phyloP scores from a whole-genome alignment of 2,888 invertebrate species.

The Arctia plantaginis region DNA sequence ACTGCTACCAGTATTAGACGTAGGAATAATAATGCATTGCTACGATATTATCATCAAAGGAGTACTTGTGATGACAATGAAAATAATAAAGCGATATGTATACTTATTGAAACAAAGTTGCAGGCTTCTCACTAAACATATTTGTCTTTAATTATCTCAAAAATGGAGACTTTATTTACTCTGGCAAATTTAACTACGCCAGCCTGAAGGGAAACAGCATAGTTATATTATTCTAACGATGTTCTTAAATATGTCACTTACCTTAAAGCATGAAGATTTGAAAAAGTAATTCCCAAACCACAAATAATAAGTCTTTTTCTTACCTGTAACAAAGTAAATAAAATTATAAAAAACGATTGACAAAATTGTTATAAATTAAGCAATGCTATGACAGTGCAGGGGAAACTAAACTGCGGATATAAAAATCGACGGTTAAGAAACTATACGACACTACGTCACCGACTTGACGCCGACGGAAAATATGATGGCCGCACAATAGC shows the following conservation, averaged over 20 bases:
- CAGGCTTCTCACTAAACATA: slow-evolving; percentile 8
- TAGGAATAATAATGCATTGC: neutral
- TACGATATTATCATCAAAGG: neutral
- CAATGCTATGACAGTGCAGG: slow-evolving; percentile 26
- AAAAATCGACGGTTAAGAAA: slow-evolving; percentile 62
- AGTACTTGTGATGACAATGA: neutral
- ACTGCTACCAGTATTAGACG: neutral
- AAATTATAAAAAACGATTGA: slow-evolving; percentile 12
- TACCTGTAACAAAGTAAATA: slow-evolving; percentile 52
- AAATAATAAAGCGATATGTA: slow-evolving; percentile 7
- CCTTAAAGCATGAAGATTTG: slow-evolving; percentile 22
- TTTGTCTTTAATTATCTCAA: slow-evolving; percentile 28
- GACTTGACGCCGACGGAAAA: slow-evolving; percentile 66
- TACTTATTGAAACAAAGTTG: slow-evolving; percentile 20
- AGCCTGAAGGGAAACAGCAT: neutral
- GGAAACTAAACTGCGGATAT: slow-evolving; percentile 54
- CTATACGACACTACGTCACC: slow-evolving; percentile 61
- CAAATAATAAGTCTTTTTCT: slow-evolving; percentile 21
- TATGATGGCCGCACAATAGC: slow-evolving; percentile 75
- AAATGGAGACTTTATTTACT: slow-evolving; percentile 19
- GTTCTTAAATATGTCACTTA: slow-evolving; percentile 30
- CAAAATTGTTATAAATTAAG: slow-evolving; percentile 21
- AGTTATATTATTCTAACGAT: slow-evolving; percentile 23
- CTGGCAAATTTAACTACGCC: neutral
- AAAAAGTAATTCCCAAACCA: slow-evolving; percentile 5